Conservation (phyloP, 2,888 invertebrate genomes). For the Brachyptera putata region DNA sequence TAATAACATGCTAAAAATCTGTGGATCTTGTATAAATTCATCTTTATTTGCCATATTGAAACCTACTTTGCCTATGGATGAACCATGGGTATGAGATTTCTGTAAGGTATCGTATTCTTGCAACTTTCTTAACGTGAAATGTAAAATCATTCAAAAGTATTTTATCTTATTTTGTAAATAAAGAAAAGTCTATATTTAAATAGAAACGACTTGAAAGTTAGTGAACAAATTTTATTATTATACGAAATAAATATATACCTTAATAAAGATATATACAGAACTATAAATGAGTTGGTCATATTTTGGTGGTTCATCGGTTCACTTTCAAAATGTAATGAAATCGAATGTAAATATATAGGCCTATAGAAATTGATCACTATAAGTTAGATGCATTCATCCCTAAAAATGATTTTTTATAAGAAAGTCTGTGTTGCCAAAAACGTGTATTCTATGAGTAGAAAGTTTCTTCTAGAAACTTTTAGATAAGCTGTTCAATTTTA, state of each 20-base stretch:
- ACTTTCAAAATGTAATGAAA: constrained; percentile 18
- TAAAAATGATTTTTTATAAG: constrained; percentile 30
- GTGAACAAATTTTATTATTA: neutral
- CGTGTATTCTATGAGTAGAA: constrained; percentile 27
- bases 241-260: neutral
- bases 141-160: neutral
- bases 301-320: no score
- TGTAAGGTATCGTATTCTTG: neutral
- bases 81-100: constrained; percentile 3
- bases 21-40: neutral
- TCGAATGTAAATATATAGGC: constrained; percentile 28
- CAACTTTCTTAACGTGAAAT: neutral
- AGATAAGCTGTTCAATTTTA: neutral
- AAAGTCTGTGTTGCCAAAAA: constrained; percentile 31
- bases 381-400: constrained; percentile 30
- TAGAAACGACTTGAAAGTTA: neutral
- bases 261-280: neutral
- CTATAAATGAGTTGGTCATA: constrained; percentile 2
- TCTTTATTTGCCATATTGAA: constrained; percentile 19
- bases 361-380: constrained; percentile 13
- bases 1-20: neutral
- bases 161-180: constrained; percentile 11
- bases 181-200: neutral
- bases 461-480: constrained; percentile 9
- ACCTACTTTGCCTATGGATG: constrained; percentile 6